Evolutionary conservation across 2,888 invertebrate genomes (phyloP), one percentile per base, ranked within the genome.

Genomic region (Plagiodera versicolora): DNA sequence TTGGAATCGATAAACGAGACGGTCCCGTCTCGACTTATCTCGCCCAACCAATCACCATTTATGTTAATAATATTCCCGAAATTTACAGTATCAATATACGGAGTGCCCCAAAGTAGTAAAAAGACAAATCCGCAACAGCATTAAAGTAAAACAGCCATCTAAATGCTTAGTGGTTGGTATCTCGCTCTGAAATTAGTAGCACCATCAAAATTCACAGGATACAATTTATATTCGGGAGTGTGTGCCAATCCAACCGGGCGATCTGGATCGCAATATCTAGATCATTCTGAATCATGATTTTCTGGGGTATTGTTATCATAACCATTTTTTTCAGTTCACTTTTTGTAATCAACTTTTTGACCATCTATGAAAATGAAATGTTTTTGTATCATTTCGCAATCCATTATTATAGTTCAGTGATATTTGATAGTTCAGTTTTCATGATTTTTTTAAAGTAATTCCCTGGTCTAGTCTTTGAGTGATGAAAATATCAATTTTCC

Each of bases 111-210:
- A 60, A 62, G 65, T 65, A 67, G 63, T 70, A 72, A 70, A 70
- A 71, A 70, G 68, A 63, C 61, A 67, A 70, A 70, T 70, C 66
- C 70, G 63, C 67, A 70, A 71, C 68, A 68, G 68, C 69, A 70
- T 70, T 69, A 72, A 70, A 71, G 66, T 70, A 66, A 72, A 72
- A 67, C 70, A 69, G 67, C 69, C 68, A 69, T 70, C 68, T 70
- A 69, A 70, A 69, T 71, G 72, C 71, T 72, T 65, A 68, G 60
- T 67, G 69, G 65, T 46, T 66, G 63, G 67, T 69, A 69, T 69
- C 67, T 64, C 54, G 65, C 65, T 67, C 67, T 61, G 68, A 58
- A 69, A 70, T 70, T 70, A 70, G 67, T 62, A 35, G 61, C 56
- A 49, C 57, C 56, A 66, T 58, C 63, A 63, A 66, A 67, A 61